Evolutionary conservation across 1,140 invertebrate genomes (phyloP), one percentile per base, ranked within the genome.

Genomic region (Leptoteleia sp.): DNA sequence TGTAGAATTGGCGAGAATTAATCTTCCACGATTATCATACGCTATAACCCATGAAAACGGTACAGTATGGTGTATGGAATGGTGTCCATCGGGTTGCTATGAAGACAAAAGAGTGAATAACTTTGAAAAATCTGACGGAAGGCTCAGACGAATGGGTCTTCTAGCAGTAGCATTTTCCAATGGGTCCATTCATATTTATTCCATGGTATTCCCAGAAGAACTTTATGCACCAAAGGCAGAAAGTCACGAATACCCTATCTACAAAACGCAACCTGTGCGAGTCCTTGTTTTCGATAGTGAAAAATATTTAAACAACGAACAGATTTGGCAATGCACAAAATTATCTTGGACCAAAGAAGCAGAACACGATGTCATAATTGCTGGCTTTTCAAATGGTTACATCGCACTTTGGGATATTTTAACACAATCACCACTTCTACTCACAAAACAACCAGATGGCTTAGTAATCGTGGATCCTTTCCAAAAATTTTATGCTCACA

Each of bases 71-170:
- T 89, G 91, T 27, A 87, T 95, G 83, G 91, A 92, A 80, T 95
- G 94, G 94, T 95, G 94, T 88, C 94, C 94, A 8, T 94, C 93
- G 0, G 94, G 94, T 13, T 91, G 91, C 73, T 92, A 91, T 65
- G 89, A 92, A 47, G 80, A 87, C 47, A 33, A 79, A 55, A 47
- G 48, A 19, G 55, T 86, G 3, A 64, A 45, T 12, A 82, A 85
- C 52, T 87, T 86, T 64, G 48, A 83, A 25, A 33, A 67, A 57
- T 59, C 47, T 3, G 25, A 76, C 9, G 52, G 68, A 48, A 61
- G 71, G 33, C 43, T 85, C 0, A 82, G 79, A 33, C 89, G 93
- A 82, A 88, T 95, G 76, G 94, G 94, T 6, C 82, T 95, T 4
- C 82, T 95, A 33, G 94, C 93, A n/a, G 89, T 92, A 5, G 93